phyloP scores from a whole-genome alignment of 2,888 invertebrate species.

The Cosmia trapezina region DNA sequence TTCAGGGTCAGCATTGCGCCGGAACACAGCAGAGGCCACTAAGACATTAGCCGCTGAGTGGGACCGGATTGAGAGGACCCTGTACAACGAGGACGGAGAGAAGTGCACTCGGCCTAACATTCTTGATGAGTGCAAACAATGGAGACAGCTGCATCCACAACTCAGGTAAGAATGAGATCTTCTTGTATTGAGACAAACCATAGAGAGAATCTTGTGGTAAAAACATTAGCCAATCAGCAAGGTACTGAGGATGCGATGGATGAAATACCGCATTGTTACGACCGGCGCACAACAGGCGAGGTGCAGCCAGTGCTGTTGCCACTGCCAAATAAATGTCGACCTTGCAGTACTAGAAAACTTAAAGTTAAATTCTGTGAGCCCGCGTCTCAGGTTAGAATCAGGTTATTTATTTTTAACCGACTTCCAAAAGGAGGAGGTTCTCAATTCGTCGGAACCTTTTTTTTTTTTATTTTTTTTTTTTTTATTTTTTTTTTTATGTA shows the following conservation, averaged over 20 bases:
- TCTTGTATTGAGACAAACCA: background rate
- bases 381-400: too few relatives aligned
- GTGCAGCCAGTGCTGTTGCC: background rate
- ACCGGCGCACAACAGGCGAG: too few relatives aligned
- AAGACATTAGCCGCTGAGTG: constrained; percentile 89
- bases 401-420: background rate
- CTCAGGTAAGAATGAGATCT: constrained; percentile 82
- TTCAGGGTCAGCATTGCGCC: constrained; percentile 88
- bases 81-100: constrained; percentile 89
- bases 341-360: too few relatives aligned
- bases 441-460: too few relatives aligned
- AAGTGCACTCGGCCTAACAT: constrained; percentile 87
- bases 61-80: constrained; percentile 89
- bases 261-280: background rate
- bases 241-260: background rate
- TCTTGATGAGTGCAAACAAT: constrained; percentile 90
- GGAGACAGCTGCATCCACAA: constrained; percentile 90
- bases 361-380: background rate
- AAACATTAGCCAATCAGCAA: background rate
- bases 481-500: too few relatives aligned
- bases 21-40: constrained; percentile 88
- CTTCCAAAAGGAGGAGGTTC: too few relatives aligned
- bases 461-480: too few relatives aligned
- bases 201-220: background rate
- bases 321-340: background rate